A percentile compares a stretch with the other conserved stretches of the same genome.
Evolutionary conservation across 2,113 vertebrate genomes (phyloP).

Genomic region (Tychaedon coryphoeus): DNA sequence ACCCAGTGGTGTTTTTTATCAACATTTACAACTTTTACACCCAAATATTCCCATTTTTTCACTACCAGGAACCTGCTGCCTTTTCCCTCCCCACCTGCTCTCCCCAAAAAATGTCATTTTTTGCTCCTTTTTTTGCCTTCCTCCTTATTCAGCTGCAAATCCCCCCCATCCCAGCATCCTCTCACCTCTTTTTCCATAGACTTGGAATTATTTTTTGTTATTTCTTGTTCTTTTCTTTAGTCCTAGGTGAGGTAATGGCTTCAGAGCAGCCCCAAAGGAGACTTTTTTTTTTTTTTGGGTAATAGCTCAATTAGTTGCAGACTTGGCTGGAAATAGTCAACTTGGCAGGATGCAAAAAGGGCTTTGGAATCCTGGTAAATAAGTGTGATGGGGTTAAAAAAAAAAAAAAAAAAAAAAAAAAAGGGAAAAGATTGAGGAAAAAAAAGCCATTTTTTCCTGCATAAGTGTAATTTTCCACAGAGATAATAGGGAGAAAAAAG

Average conservation of each 20-base stretch:
- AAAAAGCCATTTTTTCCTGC: rapidly evolving
- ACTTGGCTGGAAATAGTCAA: neutral
- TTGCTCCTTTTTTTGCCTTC: neutral
- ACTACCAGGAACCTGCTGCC: neutral
- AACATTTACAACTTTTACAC: rapidly evolving
- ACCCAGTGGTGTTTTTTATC: neutral
- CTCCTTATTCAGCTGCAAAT: neutral
- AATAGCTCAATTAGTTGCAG: slow-evolving; percentile 21
- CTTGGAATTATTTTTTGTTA: neutral
- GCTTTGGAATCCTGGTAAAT: neutral
- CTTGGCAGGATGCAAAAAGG: neutral
- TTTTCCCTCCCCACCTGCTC: neutral
- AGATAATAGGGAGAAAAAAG: neutral
- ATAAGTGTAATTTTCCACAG: neutral
- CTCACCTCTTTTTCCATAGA: neutral
- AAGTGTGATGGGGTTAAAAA: neutral
- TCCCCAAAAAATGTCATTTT: neutral
- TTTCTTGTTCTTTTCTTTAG: neutral
- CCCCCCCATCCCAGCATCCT: neutral
- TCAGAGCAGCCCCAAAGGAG: neutral
- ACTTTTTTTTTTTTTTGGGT: neutral
- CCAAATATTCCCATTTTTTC: neutral
- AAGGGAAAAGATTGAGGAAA: neutral
- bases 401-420: neutral
- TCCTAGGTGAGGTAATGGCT: slow-evolving; percentile 8